Percentiles rank a stretch among this genome's conserved stretches.
Conservation (phyloP, 2,888 invertebrate species). For the Mimachlamys varia region DNA sequence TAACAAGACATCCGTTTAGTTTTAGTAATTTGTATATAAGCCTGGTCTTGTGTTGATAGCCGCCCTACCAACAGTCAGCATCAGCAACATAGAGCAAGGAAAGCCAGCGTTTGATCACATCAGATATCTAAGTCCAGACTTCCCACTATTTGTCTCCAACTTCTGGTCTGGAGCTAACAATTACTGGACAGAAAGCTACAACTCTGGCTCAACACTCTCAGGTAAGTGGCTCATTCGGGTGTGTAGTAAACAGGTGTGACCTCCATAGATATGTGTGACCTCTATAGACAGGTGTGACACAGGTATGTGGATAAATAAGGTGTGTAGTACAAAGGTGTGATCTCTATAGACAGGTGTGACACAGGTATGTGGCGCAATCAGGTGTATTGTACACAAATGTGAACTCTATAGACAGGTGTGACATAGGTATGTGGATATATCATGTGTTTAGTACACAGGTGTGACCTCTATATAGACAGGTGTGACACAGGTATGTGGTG, state of each 20-base stretch:
- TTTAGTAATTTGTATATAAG: no score
- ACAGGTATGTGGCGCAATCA: no score
- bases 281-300: no score
- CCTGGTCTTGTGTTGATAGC: conserved; percentile 50
- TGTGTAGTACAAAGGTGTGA: no score
- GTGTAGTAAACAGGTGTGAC: neutral
- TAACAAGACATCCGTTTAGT: no score
- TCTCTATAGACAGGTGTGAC: no score
- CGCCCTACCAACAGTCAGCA: conserved; percentile 84
- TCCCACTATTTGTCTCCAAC: conserved; percentile 84
- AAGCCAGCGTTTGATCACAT: conserved; percentile 81
- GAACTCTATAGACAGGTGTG: no score
- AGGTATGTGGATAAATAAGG: no score
- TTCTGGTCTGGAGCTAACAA: conserved; percentile 86
- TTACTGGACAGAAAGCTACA: conserved; percentile 82
- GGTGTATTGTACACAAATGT: no score
- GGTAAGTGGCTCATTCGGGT: conserved; percentile 46
- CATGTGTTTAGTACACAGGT: no score
- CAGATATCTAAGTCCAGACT: conserved; percentile 81
- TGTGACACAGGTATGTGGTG: neutral
- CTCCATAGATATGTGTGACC: neutral
- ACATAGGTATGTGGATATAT: no score
- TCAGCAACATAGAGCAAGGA: conserved; percentile 79
- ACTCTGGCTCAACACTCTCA: conserved; percentile 50
- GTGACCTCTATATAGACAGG: no score